Evolutionary conservation across 2,888 invertebrate genomes (phyloP), one percentile per base, ranked within the genome.

Genomic region (Papilio demoleus): DNA sequence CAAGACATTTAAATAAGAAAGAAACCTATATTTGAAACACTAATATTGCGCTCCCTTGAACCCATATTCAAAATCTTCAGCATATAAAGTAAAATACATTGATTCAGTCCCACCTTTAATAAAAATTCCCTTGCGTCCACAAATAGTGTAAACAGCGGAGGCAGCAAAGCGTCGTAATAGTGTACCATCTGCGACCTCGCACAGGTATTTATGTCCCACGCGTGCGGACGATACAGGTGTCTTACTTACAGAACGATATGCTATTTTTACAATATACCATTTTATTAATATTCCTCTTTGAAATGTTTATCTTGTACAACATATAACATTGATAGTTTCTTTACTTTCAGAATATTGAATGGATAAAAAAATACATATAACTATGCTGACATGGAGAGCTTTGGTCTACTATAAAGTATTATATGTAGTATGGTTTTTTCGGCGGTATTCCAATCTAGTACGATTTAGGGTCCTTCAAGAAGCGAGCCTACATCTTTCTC

Each of bases 121-220:
- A 61, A 67, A 67, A 53, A 34, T 61, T 42, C 53, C 40, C 3
- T 9, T 50, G 50, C 45, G 38, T 61, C 8, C 3, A 47, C 63
- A 59, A 68, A 68, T 68, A 63, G 3, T 60, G 19, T 19, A 66
- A 62, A 58, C 45, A n/a, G 63, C 45, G 38, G n/a, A 59, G 58
- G 27, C 27, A 68, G 63, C 63, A 58, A 47, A 64, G 38, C 45
- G 14, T 27, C 58, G 27, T 63, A 63, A 58, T 58, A 47, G 58
- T 58, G 47, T 36, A 59, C 63, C 68, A 68, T 59, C 63, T 68
- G 8, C 63, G 58, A 63, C 47, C 22, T 59, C 42, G 31, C 36
- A 27, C 38, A 64, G 34, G 64, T 68, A 64, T 68, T 63, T 68
- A 68, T 68, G 45, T 64, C 14, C 47, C 19, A 38, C 36, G 36